Conservation (phyloP, 2,113 vertebrate species). For the Otus sunia region DNA sequence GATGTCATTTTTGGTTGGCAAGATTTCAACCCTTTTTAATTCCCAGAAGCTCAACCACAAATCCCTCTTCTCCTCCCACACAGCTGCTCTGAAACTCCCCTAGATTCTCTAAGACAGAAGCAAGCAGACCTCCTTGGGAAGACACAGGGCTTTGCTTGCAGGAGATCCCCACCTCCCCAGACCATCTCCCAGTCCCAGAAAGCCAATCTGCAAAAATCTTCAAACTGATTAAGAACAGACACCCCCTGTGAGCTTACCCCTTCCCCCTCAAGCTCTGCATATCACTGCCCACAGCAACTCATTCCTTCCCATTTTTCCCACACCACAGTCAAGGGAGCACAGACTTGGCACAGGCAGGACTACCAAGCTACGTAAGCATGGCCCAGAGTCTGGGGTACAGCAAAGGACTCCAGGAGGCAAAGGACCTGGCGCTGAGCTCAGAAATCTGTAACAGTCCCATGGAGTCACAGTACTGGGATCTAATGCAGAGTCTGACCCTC, state of each 20-base stretch:
- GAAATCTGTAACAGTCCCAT: not conserved
- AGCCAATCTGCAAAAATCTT: not conserved
- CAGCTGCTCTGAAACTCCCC: not conserved
- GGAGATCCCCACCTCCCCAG: not conserved
- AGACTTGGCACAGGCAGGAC: not conserved
- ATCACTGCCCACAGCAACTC: not conserved
- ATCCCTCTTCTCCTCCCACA: slow-evolving; percentile 34
- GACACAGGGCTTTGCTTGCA: not conserved
- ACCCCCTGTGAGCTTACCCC: not conserved
- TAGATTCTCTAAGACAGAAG: not conserved
- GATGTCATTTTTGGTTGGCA: slow-evolving; percentile 12
- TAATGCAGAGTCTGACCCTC: not conserved
- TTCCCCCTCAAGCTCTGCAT: not conserved
- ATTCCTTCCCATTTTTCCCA: not conserved
- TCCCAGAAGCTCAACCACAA: slow-evolving; percentile 55
- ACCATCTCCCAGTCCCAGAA: not conserved
- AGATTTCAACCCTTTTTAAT: slow-evolving; percentile 37
- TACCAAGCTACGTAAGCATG: fast-evolving
- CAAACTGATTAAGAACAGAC: not conserved
- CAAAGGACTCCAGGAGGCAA: not conserved
- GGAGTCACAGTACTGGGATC: not conserved
- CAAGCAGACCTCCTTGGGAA: not conserved
- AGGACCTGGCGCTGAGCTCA: fast-evolving
- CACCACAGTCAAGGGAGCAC: not conserved
- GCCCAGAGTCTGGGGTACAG: not conserved